Evolutionary conservation across 2,113 vertebrate species (phyloP), one percentile per base, ranked within the genome.

Genomic region (Crypturellus undulatus): DNA sequence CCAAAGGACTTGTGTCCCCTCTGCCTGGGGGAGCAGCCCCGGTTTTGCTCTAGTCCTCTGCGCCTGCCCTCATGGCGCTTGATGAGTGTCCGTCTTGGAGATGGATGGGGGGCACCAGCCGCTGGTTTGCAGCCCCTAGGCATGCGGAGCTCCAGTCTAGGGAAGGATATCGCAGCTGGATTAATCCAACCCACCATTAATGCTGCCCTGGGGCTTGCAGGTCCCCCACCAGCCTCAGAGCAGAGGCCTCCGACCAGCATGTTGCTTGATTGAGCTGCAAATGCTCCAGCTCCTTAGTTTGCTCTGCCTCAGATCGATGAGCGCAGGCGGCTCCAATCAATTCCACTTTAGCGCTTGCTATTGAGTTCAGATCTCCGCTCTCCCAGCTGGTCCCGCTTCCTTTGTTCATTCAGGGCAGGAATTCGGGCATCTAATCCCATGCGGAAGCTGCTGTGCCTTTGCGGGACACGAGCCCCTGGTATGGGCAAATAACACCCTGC

Each of bases 141-240:
- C 47, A 51, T 3, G 20, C 7, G 58, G 87, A 87, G 45, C 45
- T 30, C 30, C 14, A 81, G 36, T 49, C 54, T 68, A 77, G 56
- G 70, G 82, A 79, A 77, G 69, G 69, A 68, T 25, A 18, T 17
- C 63, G 45, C 85, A 93, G 64, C 42, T 51, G 80, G 72, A 86
- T 94, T 93, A 90, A 95, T 92, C 79, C 94, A 86, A 83, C 19
- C 42, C 60, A 58, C 64, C 51, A 90, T 94, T 96, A 95, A 83
- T 85, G 25, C 69, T 68, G 85, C 78, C 83, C 58, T 3, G 11
- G 71, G 83, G 72, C 34, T 43, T 28, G 24, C 10, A 19, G 72
- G 64, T 75, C 36, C 72, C 90, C 79, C 45, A 52, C 68, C 69
- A 90, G 86, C 60, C 63, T 69, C 56, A 30, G 20, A 78, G 73